Conservation (phyloP, 2,113 vertebrate genomes). For the Martes martes region DNA sequence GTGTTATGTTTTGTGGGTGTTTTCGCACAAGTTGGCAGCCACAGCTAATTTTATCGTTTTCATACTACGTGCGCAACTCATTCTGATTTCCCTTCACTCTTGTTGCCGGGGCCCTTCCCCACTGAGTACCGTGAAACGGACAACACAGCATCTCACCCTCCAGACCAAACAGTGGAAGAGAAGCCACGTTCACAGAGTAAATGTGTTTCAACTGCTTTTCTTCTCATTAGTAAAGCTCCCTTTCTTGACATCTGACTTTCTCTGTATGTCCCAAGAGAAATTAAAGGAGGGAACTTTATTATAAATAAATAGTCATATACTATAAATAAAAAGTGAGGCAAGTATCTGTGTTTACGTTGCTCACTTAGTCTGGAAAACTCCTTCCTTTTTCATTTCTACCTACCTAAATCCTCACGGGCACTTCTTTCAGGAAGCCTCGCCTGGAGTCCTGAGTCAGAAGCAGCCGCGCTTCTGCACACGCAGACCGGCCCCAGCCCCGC, state of each 20-base stretch:
- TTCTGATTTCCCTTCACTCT: background rate
- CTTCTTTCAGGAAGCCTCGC: background rate
- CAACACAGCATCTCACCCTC: fast-evolving
- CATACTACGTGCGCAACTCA: background rate
- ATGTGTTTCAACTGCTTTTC: background rate
- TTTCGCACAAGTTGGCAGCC: background rate
- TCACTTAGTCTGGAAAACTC: background rate
- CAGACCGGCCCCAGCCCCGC: background rate
- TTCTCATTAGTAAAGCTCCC: background rate
- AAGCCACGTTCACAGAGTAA: background rate
- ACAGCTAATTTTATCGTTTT: background rate
- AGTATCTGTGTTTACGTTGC: background rate
- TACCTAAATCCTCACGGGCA: background rate
- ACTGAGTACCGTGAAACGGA: background rate
- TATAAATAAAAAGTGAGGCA: background rate
- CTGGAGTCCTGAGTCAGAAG: background rate
- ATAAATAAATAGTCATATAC: background rate
- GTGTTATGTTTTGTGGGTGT: background rate
- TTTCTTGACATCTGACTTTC: background rate
- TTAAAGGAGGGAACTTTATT: background rate
- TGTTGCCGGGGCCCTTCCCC: background rate
- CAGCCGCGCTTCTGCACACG: background rate
- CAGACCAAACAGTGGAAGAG: background rate
- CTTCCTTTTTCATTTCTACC: background rate
- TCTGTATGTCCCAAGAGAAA: background rate